Evolutionary conservation across 2,797 vertebrate species (phyloP).

Genomic region (Enteromius paludinosus): DNA sequence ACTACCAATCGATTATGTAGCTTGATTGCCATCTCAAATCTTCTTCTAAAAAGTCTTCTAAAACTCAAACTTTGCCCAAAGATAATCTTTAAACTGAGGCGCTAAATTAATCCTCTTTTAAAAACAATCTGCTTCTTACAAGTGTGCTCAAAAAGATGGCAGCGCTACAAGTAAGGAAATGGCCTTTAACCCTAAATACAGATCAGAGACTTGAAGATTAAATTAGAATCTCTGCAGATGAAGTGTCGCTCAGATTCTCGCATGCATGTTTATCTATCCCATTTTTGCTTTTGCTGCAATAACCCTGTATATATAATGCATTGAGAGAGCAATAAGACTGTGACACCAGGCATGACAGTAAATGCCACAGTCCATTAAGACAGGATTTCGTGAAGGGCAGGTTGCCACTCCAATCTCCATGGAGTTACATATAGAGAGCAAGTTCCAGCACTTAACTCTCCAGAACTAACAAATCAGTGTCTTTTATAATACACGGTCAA

Average conservation of each 20-base stretch:
- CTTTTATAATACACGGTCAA: neutral
- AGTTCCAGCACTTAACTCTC: constrained; percentile 24
- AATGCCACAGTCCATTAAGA: constrained; percentile 56
- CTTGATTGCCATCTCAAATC: neutral
- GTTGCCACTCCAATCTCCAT: constrained; percentile 14
- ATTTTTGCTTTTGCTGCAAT: constrained; percentile 40
- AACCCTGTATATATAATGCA: constrained; percentile 46
- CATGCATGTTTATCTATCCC: constrained; percentile 31
- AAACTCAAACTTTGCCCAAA: neutral
- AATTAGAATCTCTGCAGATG: constrained; percentile 5
- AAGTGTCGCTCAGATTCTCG: neutral
- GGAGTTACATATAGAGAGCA: constrained; percentile 19
- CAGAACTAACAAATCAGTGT: constrained; percentile 1
- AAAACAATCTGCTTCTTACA: constrained; percentile 31
- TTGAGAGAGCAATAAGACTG: constrained; percentile 48
- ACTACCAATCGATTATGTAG: neutral
- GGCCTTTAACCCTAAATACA: constrained; percentile 22
- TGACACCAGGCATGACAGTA: constrained; percentile 49
- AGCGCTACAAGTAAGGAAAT: constrained; percentile 4
- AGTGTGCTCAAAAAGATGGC: constrained; percentile 33
- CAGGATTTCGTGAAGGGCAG: constrained; percentile 38
- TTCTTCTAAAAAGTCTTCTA: constrained; percentile 13
- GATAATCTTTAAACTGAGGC: constrained; percentile 10
- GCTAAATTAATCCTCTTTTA: constrained; percentile 22
- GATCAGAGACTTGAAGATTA: constrained; percentile 12